These are phyloP conservation scores for Porites lobata DNA, from an alignment of 92 coral and sea anemone species.

Conservation along the genomic window DNA sequence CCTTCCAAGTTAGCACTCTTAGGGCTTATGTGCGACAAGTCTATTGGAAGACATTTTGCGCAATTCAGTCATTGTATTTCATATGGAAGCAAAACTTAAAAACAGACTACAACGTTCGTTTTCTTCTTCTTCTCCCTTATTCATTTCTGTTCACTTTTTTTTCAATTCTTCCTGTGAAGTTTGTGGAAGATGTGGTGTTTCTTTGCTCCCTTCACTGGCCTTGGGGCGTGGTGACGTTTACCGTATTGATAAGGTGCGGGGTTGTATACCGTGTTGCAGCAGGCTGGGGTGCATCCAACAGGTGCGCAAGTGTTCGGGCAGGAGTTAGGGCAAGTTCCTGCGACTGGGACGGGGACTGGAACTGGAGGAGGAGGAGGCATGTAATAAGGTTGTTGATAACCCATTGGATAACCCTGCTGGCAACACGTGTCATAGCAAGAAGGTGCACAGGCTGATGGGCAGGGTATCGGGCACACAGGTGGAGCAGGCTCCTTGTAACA, in stretches of 20 bases:
- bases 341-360: slow-evolving; percentile 49
- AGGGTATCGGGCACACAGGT: slow-evolving; percentile 68
- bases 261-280: slow-evolving; percentile 61
- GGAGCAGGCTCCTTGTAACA: slow-evolving; percentile 73
- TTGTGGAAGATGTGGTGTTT: slow-evolving; percentile 69
- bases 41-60: neutral
- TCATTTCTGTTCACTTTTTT: neutral
- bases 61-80: neutral
- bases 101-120: slow-evolving; percentile 9
- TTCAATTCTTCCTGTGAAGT: slow-evolving; percentile 35
- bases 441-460: slow-evolving; percentile 84
- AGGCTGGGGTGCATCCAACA: slow-evolving; percentile 57
- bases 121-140: neutral
- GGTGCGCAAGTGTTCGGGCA: slow-evolving; percentile 67
- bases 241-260: slow-evolving; percentile 54
- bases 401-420: slow-evolving; percentile 28
- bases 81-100: slow-evolving; percentile 4
- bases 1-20: neutral
- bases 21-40: neutral
- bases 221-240: slow-evolving; percentile 71
- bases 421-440: slow-evolving; percentile 73
- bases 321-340: slow-evolving; percentile 54
- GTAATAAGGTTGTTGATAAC: slow-evolving; percentile 29
- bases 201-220: slow-evolving; percentile 54
- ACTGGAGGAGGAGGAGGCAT: slow-evolving; percentile 55